Conservation (phyloP, 64 coral and sea anemone genomes). For the Dendronephthya gigantea region DNA sequence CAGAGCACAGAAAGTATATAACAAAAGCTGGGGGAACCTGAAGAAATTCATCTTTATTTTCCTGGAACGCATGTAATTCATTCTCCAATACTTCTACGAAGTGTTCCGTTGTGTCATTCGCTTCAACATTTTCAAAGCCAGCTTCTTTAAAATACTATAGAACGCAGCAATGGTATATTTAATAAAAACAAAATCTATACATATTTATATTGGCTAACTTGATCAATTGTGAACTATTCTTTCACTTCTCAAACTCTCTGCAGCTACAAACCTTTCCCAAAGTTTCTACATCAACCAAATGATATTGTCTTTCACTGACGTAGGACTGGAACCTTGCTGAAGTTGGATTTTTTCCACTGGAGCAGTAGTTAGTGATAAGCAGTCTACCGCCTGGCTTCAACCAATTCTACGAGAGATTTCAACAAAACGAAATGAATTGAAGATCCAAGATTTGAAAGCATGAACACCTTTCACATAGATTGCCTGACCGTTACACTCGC, state of each 20-base stretch:
- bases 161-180: background rate
- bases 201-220: too few relatives aligned
- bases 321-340: conserved; percentile 11
- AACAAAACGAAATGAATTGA: background rate
- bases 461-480: too few relatives aligned
- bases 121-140: background rate
- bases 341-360: background rate
- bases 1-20: background rate
- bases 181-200: too few relatives aligned
- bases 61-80: background rate
- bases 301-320: background rate
- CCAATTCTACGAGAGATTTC: background rate
- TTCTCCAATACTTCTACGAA: background rate
- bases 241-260: too few relatives aligned
- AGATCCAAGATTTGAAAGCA: background rate
- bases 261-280: background rate
- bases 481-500: background rate
- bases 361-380: background rate
- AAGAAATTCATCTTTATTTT: background rate
- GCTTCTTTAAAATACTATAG: background rate
- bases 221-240: too few relatives aligned
- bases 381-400: background rate
- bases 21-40: background rate
- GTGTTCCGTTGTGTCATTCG: background rate
- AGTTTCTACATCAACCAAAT: background rate